Base-by-base conservation (phyloP, 2,888 invertebrate species). In the Cenopis cana region DNA sequence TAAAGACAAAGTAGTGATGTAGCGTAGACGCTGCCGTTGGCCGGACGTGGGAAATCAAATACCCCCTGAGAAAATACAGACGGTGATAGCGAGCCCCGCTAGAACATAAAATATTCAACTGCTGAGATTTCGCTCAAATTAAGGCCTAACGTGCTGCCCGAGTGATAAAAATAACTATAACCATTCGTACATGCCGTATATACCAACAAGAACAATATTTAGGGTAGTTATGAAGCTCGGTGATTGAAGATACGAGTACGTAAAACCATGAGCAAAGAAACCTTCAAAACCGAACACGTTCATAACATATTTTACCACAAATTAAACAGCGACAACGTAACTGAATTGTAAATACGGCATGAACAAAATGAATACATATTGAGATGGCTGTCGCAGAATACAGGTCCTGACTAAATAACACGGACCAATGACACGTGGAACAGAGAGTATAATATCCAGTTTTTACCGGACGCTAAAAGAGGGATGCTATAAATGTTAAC, bases 31-130 rank as follows among this genome's bases (percentile, higher is more conserved):
- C 78, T n/a, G 17, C 56, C 76, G 71, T 46, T 41, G 36, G 62
- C 18, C 49, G 50, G 80, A 60, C 79, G 80, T 79, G 82, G 83
- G 81, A 82, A 85, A 87, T 85, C 79, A 85, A 87, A 89, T 88
- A 87, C 86, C 88, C 86, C 85, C 76, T 76, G 85, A 85, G 87
- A 83, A 82, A 81, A 83, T 78, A 83, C 81, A 81, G 82, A 74
- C 81, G 81, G 80, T 77, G 87, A 88, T 85, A 87, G 82, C 83
- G 76, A 73, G 80, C 77, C 80, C 78, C 81, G 74, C 74, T 74
- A 82, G 81, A 80, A 82, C 81, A 88, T 88, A 85, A 88, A 86
- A 87, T 88, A 89, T 89, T 87, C 83, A 86, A 79, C 74, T 76
- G 74, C 80, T 74, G 77, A 82, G 80, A 81, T 84, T 81, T 74